These are phyloP conservation scores for Hippocampus barbouri DNA, from an alignment of 2,113 vertebrate genomes.

Conservation along the genomic window DNA sequence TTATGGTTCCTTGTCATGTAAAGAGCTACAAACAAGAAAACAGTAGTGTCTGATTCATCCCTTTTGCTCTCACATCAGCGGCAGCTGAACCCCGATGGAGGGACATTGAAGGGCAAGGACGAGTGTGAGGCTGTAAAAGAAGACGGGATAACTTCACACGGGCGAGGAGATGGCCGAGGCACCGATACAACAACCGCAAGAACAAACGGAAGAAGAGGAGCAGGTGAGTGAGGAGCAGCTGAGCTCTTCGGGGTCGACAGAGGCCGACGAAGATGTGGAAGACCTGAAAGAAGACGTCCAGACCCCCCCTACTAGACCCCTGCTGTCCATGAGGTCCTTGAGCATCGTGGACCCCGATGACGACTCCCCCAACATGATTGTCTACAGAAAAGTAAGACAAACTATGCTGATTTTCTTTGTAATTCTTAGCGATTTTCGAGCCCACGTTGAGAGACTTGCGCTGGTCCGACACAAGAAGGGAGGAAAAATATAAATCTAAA, in stretches of 20 bases:
- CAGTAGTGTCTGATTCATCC: neutral
- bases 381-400: constrained; percentile 90
- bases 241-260: constrained; percentile 19
- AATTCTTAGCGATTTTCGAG: neutral
- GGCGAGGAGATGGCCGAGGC: constrained; percentile 80
- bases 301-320: constrained; percentile 24
- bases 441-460: neutral
- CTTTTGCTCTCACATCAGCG: constrained; percentile 2
- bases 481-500: neutral
- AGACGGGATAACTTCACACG: constrained; percentile 26
- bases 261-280: constrained; percentile 23
- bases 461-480: neutral
- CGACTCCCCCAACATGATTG: constrained; percentile 93
- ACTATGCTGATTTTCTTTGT: neutral
- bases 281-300: constrained; percentile 33
- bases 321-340: constrained; percentile 61
- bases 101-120: constrained; percentile 9
- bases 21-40: too few relatives aligned
- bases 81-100: constrained; percentile 24
- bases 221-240: neutral
- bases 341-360: constrained; percentile 82
- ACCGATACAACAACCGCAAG: constrained; percentile 50
- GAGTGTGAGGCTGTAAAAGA: constrained; percentile 17
- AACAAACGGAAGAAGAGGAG: constrained; percentile 8
- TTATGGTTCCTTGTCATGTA: too few relatives aligned